phyloP scores from a whole-genome alignment of 2,113 vertebrate genomes.

The Austrofundulus limnaeus region DNA sequence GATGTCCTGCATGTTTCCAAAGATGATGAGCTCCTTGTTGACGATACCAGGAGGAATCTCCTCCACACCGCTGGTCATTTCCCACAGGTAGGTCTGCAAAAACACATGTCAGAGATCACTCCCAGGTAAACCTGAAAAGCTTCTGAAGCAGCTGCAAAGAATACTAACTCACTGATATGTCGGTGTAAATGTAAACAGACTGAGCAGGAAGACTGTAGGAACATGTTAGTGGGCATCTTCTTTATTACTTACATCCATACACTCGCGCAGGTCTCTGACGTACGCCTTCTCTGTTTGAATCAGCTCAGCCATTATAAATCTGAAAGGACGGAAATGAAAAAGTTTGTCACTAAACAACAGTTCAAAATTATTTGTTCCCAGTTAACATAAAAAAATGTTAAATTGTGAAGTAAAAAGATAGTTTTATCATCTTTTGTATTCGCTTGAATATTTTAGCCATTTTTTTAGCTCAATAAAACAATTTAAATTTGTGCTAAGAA shows the following conservation, averaged over 20 bases:
- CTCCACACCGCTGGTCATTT: conserved; percentile 98
- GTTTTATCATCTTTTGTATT: too few species aligned
- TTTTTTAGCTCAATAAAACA: too few species aligned
- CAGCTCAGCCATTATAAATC: conserved; percentile 99
- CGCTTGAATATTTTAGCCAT: too few species aligned
- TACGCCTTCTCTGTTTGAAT: conserved; percentile 99
- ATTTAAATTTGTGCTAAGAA: neutral
- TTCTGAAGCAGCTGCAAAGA: neutral
- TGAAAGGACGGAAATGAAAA: conserved; percentile 53
- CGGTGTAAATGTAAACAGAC: too few species aligned
- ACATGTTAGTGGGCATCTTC: neutral
- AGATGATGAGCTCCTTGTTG: conserved; percentile 98
- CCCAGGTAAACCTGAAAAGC: neutral
- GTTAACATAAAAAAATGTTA: too few species aligned
- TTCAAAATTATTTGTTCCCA: too few species aligned
- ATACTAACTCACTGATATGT: too few species aligned
- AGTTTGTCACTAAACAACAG: too few species aligned
- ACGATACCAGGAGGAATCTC: conserved; percentile 97
- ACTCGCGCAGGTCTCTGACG: conserved; percentile 95
- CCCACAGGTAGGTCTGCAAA: conserved; percentile 95
- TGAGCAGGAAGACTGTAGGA: neutral
- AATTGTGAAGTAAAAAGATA: too few species aligned
- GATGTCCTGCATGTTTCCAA: conserved; percentile 99
- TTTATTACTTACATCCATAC: conserved; percentile 92
- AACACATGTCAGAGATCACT: neutral